A percentile compares a stretch with the other conserved stretches of the same genome.
These are phyloP conservation scores for zebrafish (Danio rerio) DNA, from an alignment of 2,113 vertebrate species.

Conservation along the genomic window GRCz12tu NC_133180.1:53174001-53174500, in stretches of 20 bases:
- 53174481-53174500: constrained; percentile 80
- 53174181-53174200: constrained; percentile 63
- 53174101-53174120: too few species aligned
- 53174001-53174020: too few species aligned
- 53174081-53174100: too few species aligned
- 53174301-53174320: constrained; percentile 60
- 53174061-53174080: too few species aligned
- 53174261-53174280: constrained; percentile 59
- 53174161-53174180: constrained; percentile 62
- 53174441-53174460: constrained; percentile 77
- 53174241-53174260: constrained; percentile 62
- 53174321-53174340: constrained; percentile 62
- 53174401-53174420: constrained; percentile 77
- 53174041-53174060: too few species aligned
- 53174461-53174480: constrained; percentile 77
- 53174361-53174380: constrained; percentile 77
- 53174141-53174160: constrained; percentile 8
- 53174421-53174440: constrained; percentile 81
- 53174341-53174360: constrained; percentile 73
- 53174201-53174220: constrained; percentile 62
- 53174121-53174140: background rate
- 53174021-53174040: too few species aligned
- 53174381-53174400: constrained; percentile 64
- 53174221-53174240: constrained; percentile 76
- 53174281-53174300: constrained; percentile 61